Conservation (phyloP, 2,797 vertebrate genomes). For the Chiloscyllium punctatum region DNA sequence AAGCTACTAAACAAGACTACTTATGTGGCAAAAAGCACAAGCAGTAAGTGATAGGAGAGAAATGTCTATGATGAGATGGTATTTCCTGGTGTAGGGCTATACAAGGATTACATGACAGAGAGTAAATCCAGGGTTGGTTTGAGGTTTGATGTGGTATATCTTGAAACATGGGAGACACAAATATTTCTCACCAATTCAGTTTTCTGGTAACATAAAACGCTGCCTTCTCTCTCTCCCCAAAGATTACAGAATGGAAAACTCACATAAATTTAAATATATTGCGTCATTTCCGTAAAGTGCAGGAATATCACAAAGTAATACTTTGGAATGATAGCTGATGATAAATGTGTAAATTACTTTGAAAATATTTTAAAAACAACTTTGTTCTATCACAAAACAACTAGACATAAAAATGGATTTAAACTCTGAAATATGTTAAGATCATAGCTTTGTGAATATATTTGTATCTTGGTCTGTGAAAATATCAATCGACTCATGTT, state of each 20-base stretch:
- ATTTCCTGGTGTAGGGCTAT: background rate
- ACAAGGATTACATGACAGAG: background rate
- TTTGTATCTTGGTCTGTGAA: background rate
- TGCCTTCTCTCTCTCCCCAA: background rate
- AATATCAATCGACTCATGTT: slow-evolving; percentile 24
- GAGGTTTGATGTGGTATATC: background rate
- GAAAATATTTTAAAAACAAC: background rate
- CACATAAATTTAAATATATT: background rate
- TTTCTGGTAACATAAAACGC: background rate
- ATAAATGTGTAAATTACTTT: background rate
- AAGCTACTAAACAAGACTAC: too few relatives aligned
- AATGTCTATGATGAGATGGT: background rate
- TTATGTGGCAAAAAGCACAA: too few relatives aligned
- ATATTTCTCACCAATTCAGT: background rate
- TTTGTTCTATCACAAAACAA: background rate
- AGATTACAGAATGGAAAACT: background rate
- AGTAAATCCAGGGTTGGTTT: background rate
- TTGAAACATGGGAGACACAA: background rate
- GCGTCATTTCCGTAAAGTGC: background rate
- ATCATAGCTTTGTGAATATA: background rate
- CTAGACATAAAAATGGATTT: too few relatives aligned
- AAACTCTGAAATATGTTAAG: background rate
- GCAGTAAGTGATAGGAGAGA: background rate
- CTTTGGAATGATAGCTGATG: background rate
- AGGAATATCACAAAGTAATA: too few relatives aligned